Percentiles rank a stretch among this genome's conserved stretches.
Conservation (phyloP, 53 echinoderm and acorn worm genomes). For the Temnopleurus reevesii region DNA sequence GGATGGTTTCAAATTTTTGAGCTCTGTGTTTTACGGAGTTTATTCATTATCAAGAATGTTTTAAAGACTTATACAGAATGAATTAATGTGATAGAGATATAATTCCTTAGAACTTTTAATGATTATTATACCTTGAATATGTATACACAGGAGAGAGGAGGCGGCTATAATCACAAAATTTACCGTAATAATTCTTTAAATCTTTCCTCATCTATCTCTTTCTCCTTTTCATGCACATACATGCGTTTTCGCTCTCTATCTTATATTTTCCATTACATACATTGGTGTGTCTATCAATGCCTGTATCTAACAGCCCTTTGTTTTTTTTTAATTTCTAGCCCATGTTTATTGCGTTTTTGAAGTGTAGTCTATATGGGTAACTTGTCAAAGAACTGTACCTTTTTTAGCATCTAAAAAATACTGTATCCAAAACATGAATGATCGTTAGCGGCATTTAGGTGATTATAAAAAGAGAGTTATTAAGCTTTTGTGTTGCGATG, state of each 20-base stretch:
- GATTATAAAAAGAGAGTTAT: background rate
- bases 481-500: background rate
- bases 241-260: background rate
- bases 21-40: background rate
- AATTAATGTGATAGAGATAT: background rate
- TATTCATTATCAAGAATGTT: background rate
- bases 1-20: background rate
- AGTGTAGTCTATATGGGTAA: constrained; percentile 16
- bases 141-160: no score
- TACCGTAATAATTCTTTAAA: constrained; percentile 7
- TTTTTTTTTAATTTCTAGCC: background rate
- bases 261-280: background rate
- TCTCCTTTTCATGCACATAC: background rate
- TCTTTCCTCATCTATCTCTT: background rate
- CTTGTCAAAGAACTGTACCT: constrained; percentile 2
- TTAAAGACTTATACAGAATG: background rate
- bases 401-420: constrained; percentile 6
- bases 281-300: background rate
- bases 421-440: background rate
- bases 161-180: constrained; percentile 4
- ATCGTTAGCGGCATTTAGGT: background rate
- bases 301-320: background rate
- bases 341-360: background rate
- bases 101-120: background rate
- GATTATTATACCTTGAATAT: constrained; percentile 5